Evolutionary conservation across 2,888 invertebrate species (phyloP), one percentile per base, ranked within the genome.

Genomic region (Nysson spinosus): DNA sequence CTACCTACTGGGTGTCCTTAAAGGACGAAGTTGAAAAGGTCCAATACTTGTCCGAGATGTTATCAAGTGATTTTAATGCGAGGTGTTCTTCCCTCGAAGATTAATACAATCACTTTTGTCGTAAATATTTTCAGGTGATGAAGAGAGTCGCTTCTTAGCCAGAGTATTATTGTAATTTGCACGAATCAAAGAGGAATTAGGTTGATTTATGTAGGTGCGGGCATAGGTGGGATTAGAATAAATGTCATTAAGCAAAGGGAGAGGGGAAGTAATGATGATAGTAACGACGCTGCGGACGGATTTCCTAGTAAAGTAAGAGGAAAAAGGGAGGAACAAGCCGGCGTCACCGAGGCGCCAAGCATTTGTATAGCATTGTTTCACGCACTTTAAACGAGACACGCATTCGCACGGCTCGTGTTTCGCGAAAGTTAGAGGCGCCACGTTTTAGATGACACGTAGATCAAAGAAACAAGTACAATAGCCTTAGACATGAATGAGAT

Each of bases 331-430:
- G 40, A 42, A 44, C 39, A 42, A 7, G 14, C 47, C 56, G 61
- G 74, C 79, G 76, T 73, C 77, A 51, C 66, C 61, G 66, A 58
- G 78, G 78, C 81, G 80, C 77, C 79, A 66, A 70, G 42, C 65
- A 58, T 79, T 81, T 80, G 78, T 79, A 72, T 80, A 72, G 80
- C 82, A 83, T 82, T 82, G 81, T 81, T 81, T 79, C 83, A 82
- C 81, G 81, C 77, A 72, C 76, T 69, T 61, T 56, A 64, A 61
- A 63, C 66, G 55, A 70, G 72, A 69, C 67, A 69, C 68, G 55
- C 54, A 37, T 42, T 44, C 37, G 49, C 44, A 26, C 24, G 24
- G n/a, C 6, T 35, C 17, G 37, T 16, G 14, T 40, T 49, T 19
- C 51, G 24, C 16, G 52, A 51, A 66, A 64, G 14, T 7, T 22